These are phyloP conservation scores for Magallana nippona DNA, from an alignment of 2,888 invertebrate species.

Conservation along the genomic window DNA sequence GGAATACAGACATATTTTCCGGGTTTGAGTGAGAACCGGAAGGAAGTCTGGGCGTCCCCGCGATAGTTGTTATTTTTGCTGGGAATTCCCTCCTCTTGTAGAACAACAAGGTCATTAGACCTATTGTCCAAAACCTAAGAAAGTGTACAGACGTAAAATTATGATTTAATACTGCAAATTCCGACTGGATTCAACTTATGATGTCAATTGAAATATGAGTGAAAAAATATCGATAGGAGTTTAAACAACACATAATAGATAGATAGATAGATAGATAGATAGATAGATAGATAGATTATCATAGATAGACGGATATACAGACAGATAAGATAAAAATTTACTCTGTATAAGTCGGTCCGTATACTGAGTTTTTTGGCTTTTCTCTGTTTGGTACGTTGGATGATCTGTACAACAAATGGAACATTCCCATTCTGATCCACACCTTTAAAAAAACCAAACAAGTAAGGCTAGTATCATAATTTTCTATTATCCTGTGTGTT, in stretches of 20 bases:
- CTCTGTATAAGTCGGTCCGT: conserved; percentile 71
- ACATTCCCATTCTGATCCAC: conserved; percentile 56
- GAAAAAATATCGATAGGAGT: too few relatives aligned
- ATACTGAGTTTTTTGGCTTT: conserved; percentile 60
- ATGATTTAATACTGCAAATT: too few relatives aligned
- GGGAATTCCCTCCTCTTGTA: not conserved
- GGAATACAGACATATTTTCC: conserved; percentile 69
- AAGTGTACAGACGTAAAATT: not conserved
- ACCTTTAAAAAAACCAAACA: conserved; percentile 45
- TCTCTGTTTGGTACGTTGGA: conserved; percentile 64
- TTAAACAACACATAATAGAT: too few relatives aligned
- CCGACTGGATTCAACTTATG: too few relatives aligned
- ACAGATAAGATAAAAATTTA: conserved; percentile 41
- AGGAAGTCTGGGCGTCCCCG: conserved; percentile 60
- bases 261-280: too few relatives aligned
- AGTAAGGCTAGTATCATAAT: too few relatives aligned
- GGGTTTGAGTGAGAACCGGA: conserved; percentile 63
- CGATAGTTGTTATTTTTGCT: conserved; percentile 65
- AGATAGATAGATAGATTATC: too few relatives aligned
- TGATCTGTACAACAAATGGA: conserved; percentile 70
- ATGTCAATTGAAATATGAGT: too few relatives aligned
- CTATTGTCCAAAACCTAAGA: conserved; percentile 1
- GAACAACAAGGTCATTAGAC: not conserved
- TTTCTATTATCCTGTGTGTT: too few relatives aligned
- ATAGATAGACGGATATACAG: too few relatives aligned